phyloP scores from a whole-genome alignment of 2,113 vertebrate genomes.

The Thomomys bottae region DNA sequence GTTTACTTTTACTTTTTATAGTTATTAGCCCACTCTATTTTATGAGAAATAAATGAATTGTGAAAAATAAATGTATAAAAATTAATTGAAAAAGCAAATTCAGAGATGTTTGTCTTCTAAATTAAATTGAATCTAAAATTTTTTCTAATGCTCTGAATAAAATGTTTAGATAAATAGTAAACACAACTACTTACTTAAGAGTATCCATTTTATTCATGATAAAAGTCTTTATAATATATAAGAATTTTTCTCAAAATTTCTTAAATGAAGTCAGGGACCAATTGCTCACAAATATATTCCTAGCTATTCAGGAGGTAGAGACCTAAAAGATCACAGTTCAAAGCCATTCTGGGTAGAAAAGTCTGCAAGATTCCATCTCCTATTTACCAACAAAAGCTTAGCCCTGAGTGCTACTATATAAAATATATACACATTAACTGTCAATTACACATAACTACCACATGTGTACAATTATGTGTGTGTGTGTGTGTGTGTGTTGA shows the following conservation, averaged over 20 bases:
- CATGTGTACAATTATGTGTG: no score
- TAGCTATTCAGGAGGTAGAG: no score
- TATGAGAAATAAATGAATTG: slow-evolving; percentile 29
- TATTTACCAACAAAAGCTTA: no score
- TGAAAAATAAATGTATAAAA: background rate
- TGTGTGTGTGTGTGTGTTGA: no score
- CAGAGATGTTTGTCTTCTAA: slow-evolving; percentile 29
- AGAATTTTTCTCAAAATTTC: slow-evolving; percentile 31
- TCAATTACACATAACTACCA: background rate
- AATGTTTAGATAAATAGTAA: background rate
- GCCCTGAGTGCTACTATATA: background rate
- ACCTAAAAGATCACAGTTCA: no score
- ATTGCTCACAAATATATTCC: no score
- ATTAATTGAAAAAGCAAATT: slow-evolving; percentile 19
- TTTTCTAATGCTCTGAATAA: background rate
- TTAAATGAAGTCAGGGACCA: background rate
- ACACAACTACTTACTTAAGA: slow-evolving; percentile 28
- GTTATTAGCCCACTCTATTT: background rate
- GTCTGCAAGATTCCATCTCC: no score
- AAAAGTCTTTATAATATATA: background rate
- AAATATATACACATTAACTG: background rate
- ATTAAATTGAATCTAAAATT: slow-evolving; percentile 27
- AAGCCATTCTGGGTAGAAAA: no score
- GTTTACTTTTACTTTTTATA: slow-evolving; percentile 1
- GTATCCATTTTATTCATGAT: background rate